A percentile compares a stretch with the other conserved stretches of the same genome.
Conservation (phyloP, 35 echinoderm and acorn worm species). For the Heliocidaris erythrogramma region DNA sequence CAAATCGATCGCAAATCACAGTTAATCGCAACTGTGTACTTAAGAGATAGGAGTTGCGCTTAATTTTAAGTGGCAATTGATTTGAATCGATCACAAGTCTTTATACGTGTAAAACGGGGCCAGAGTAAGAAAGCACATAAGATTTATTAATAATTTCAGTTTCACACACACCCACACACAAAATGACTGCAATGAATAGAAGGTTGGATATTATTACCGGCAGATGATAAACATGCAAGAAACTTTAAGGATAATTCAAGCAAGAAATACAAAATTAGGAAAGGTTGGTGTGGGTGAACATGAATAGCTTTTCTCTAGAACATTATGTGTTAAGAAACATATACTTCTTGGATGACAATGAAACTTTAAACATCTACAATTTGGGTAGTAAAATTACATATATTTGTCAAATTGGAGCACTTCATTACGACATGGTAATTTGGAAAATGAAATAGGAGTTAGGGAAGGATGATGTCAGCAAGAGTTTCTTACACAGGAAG, state of each 20-base stretch:
- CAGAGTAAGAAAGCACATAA: too few species aligned
- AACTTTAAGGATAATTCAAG: background rate
- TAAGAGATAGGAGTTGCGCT: too few species aligned
- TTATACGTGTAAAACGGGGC: too few species aligned
- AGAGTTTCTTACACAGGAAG: background rate
- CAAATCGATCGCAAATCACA: too few species aligned
- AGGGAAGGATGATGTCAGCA: background rate
- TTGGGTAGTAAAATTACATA: background rate
- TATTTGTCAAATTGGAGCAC: background rate
- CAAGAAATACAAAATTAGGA: background rate
- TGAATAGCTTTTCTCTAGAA: background rate
- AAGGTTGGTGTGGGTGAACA: background rate
- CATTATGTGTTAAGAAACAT: background rate
- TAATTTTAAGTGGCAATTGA: too few species aligned
- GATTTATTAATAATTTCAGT: too few species aligned
- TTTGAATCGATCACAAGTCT: too few species aligned
- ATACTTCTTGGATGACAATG: background rate
- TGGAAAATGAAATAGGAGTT: background rate
- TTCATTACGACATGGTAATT: background rate
- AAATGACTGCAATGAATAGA: too few species aligned
- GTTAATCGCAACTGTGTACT: too few species aligned
- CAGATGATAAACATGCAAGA: background rate
- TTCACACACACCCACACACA: too few species aligned
- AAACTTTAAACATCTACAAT: background rate
- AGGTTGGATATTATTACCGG: background rate